Evolutionary conservation across 1,140 invertebrate species (phyloP).

Genomic region (Chelonus insularis): DNA sequence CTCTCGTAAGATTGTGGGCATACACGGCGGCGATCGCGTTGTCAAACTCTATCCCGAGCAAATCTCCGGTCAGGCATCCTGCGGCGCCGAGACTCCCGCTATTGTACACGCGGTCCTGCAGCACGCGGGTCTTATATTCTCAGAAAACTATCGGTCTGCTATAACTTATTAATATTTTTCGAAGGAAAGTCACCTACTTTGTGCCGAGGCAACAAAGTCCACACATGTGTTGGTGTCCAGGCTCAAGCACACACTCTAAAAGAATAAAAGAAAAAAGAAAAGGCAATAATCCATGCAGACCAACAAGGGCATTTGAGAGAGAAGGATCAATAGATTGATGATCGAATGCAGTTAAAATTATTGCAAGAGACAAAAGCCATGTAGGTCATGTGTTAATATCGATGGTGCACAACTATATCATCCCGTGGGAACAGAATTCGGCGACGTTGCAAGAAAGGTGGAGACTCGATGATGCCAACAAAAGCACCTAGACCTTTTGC

Average conservation of each 20-base stretch:
- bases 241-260: too few species aligned
- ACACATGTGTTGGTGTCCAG: too few species aligned
- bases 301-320: neutral
- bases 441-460: neutral
- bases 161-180: conserved; percentile 59
- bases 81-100: conserved; percentile 45
- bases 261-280: neutral
- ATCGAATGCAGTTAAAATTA: too few species aligned
- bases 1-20: neutral
- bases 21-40: conserved; percentile 44
- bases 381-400: conserved; percentile 7
- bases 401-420: too few species aligned
- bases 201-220: too few species aligned
- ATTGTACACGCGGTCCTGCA: conserved; percentile 42
- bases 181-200: conserved; percentile 19
- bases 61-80: conserved; percentile 48
- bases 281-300: neutral
- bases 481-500: neutral
- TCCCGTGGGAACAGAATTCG: neutral
- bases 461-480: neutral
- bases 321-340: too few species aligned
- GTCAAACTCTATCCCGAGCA: conserved; percentile 56
- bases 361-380: neutral
- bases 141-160: conserved; percentile 53
- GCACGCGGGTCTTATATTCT: conserved; percentile 39